These are phyloP conservation scores for Sericinus montela DNA, from an alignment of 2,888 invertebrate genomes.

Conservation along the genomic window DNA sequence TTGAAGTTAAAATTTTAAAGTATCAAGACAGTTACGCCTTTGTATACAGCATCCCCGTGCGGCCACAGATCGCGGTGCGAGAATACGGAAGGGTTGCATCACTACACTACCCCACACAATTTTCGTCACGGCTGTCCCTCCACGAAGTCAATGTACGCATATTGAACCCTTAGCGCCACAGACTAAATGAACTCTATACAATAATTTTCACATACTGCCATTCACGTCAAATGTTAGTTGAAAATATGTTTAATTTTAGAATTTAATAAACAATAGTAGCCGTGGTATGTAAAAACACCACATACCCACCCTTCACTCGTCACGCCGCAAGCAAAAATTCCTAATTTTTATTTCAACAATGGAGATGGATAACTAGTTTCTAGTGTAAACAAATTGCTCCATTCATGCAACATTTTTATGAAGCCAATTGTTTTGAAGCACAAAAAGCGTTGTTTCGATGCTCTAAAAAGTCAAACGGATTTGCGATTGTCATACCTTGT, in stretches of 20 bases:
- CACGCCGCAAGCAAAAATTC: conserved; percentile 50
- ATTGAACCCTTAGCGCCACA: conserved; percentile 22
- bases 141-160: conserved; percentile 12
- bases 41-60: conserved; percentile 44
- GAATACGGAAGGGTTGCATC: conserved; percentile 69
- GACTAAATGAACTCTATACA: conserved; percentile 23
- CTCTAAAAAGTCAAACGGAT: neutral
- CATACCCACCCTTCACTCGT: conserved; percentile 44
- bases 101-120: conserved; percentile 45
- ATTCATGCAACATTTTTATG: conserved; percentile 31
- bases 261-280: neutral
- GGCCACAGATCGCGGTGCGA: conserved; percentile 58
- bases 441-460: neutral
- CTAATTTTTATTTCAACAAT: conserved; percentile 66
- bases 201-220: conserved; percentile 19
- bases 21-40: conserved; percentile 32
- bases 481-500: too few species aligned
- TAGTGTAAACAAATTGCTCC: conserved; percentile 72
- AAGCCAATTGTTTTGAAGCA: conserved; percentile 13
- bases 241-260: neutral
- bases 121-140: conserved; percentile 62
- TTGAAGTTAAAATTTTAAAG: conserved; percentile 21
- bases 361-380: conserved; percentile 63
- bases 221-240: neutral
- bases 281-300: conserved; percentile 12